Percentiles rank a stretch among this genome's conserved stretches.
These are phyloP conservation scores for Amblyjoppa fuscipennis DNA, from an alignment of 2,888 invertebrate genomes.

Conservation along the genomic window DNA sequence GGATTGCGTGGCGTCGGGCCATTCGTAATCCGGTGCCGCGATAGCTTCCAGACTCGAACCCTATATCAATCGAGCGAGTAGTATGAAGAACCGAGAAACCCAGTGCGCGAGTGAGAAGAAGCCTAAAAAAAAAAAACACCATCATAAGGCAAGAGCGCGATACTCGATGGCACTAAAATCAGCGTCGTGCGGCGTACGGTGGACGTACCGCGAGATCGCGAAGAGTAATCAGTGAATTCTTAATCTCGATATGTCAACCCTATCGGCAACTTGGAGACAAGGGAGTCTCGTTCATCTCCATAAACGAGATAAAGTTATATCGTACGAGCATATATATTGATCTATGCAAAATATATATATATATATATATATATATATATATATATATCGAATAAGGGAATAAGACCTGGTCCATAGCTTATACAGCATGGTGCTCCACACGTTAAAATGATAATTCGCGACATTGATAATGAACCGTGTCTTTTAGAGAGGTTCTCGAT, in stretches of 20 bases:
- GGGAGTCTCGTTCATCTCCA: slow-evolving; percentile 21
- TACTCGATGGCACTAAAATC: slow-evolving; percentile 49
- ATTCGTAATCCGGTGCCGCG: slow-evolving; percentile 65
- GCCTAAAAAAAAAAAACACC: slow-evolving; percentile 25
- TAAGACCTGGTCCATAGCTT: not conserved
- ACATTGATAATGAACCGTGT: slow-evolving; percentile 6
- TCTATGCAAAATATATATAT: not conserved
- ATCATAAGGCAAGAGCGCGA: not conserved
- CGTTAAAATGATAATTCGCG: slow-evolving; percentile 26
- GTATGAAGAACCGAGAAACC: slow-evolving; percentile 53
- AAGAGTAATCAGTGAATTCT: slow-evolving; percentile 59
- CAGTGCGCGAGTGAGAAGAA: slow-evolving; percentile 40
- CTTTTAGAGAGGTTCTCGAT: not conserved
- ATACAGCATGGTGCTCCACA: not conserved
- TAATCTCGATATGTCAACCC: slow-evolving; percentile 55
- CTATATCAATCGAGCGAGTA: slow-evolving; percentile 68
- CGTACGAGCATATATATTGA: not conserved
- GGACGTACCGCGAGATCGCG: slow-evolving; percentile 39
- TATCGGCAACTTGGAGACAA: slow-evolving; percentile 41
- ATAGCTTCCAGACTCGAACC: slow-evolving; percentile 66
- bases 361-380: not conserved
- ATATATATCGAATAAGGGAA: not conserved
- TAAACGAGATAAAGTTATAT: slow-evolving; percentile 32
- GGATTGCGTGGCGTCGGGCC: slow-evolving; percentile 70
- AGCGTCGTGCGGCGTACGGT: slow-evolving; percentile 21